These are phyloP conservation scores for Paramuricea clavata DNA, from an alignment of 92 coral and sea anemone species.

Conservation along the genomic window DNA sequence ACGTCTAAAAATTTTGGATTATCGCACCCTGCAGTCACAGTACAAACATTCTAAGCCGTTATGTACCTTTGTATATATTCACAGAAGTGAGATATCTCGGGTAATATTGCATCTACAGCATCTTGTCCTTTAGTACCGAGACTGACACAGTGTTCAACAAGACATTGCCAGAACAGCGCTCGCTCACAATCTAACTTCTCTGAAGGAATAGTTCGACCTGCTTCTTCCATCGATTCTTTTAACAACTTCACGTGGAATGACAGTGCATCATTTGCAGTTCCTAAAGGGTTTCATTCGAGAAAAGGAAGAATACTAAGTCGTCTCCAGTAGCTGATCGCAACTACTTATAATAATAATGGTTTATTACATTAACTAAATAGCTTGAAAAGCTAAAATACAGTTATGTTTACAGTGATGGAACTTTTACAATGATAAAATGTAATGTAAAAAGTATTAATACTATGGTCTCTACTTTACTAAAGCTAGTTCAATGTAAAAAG, in stretches of 20 bases:
- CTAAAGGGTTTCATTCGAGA: neutral
- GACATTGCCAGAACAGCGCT: conserved; percentile 89
- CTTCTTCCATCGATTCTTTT: conserved; percentile 61
- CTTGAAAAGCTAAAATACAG: too few species aligned
- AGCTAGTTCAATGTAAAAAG: too few species aligned
- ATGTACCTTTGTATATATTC: conserved; percentile 86
- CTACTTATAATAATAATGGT: too few species aligned
- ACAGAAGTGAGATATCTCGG: conserved; percentile 91
- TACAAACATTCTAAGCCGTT: neutral
- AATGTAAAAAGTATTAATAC: too few species aligned
- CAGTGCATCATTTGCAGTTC: conserved; percentile 55
- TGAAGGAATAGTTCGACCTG: conserved; percentile 68
- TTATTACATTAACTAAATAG: too few species aligned
- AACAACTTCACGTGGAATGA: conserved; percentile 64
- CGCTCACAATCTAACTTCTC: conserved; percentile 79
- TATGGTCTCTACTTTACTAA: too few species aligned
- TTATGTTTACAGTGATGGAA: too few species aligned
- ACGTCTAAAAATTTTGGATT: too few species aligned
- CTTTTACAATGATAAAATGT: too few species aligned
- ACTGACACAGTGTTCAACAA: conserved; percentile 82
- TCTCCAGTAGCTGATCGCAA: too few species aligned
- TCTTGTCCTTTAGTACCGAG: conserved; percentile 87
- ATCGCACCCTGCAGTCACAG: neutral
- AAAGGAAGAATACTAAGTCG: neutral
- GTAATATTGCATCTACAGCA: conserved; percentile 80